Base-by-base conservation (phyloP, 2,888 invertebrate genomes). In the Sphinx pinastri region DNA sequence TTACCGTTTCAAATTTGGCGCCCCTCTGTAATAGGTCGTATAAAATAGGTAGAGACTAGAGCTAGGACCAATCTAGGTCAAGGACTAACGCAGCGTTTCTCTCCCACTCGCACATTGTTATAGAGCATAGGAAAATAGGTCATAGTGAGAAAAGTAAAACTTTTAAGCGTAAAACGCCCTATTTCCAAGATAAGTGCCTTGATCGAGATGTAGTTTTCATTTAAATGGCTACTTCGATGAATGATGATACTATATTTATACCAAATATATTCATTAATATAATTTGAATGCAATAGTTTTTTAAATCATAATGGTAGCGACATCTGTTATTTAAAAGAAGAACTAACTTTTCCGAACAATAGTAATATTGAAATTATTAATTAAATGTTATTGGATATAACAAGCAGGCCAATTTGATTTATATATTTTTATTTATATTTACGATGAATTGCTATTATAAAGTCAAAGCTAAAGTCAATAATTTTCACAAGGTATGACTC, bases 11-110 rank as follows among this genome's bases (percentile, higher is more conserved):
- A 77, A 82, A 83, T 75, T 76, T 79, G 79, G 81, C 85, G 84
- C 83, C 72, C 38, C 1, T 14, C 52, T 57, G 51, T 57, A 45
- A 45, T 68, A 57, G 66, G 66, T 71, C 68, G 71, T 72, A 77
- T 74, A 12, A 63, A 63, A 69, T 71, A 71, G 73, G 76, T 75
- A 71, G 55, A 55, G 73, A 72, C 75, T 75, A 71, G 55, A 55
- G 73, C 74, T 80, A 71, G 70, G 58, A 55, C 74, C 74, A 78
- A 87, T 78, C 78, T 83, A 81, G 88, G 88, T 88, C 88, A 88
- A 86, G 86, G 84, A 80, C 76, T 75, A 76, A 73, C 74, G 79
- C 75, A 75, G 71, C 75, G 73, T 78, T 77, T 79, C 80, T 75
- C 67, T 86, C 84, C 84, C 83, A 71, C 81, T 88, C 78, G 73